phyloP scores from a whole-genome alignment of 2,888 invertebrate species.

The Spisula subtruncata region DNA sequence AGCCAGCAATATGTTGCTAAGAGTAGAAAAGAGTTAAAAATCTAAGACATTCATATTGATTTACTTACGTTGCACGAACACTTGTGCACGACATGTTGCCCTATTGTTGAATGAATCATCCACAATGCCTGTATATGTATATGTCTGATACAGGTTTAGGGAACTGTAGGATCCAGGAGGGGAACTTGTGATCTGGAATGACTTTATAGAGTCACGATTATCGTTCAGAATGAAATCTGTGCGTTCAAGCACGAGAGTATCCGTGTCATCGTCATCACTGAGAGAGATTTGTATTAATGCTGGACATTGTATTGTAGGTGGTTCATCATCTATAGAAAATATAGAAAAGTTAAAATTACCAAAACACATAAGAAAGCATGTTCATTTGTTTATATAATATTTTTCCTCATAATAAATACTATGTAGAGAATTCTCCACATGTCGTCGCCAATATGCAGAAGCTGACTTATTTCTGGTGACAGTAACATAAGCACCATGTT shows the following conservation, averaged over 20 bases:
- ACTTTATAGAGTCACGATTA: conserved; percentile 48
- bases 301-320: conserved; percentile 75
- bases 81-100: conserved; percentile 55
- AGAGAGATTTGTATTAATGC: neutral
- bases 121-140: conserved; percentile 42
- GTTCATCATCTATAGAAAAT: conserved; percentile 75
- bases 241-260: neutral
- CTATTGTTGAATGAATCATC: conserved; percentile 48
- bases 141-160: conserved; percentile 55
- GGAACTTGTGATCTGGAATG: conserved; percentile 28
- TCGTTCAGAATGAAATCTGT: conserved; percentile 50
- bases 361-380: too few relatives aligned
- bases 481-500: too few relatives aligned
- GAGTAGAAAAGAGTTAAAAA: too few relatives aligned
- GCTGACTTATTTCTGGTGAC: too few relatives aligned
- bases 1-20: too few relatives aligned
- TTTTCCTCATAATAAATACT: too few relatives aligned
- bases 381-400: too few relatives aligned
- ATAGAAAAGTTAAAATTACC: neutral
- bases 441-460: too few relatives aligned
- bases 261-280: neutral
- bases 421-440: too few relatives aligned
- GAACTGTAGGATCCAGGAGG: neutral
- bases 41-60: neutral
- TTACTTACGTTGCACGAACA: conserved; percentile 64